Evolutionary conservation across 2,888 invertebrate species (phyloP).

Genomic region (Aleiodes testaceus): DNA sequence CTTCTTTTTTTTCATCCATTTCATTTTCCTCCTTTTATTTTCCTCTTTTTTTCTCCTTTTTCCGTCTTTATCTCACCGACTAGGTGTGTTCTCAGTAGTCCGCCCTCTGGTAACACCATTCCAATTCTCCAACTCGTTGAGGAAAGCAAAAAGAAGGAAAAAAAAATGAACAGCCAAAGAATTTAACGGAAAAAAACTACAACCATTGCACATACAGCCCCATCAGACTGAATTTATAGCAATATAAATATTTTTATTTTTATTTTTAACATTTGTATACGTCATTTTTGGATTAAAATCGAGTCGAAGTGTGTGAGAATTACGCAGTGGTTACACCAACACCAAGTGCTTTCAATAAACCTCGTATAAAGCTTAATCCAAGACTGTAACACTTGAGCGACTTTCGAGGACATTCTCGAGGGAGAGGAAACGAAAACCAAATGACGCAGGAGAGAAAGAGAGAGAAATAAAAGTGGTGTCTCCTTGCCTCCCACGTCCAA

Average conservation of each 20-base stretch:
- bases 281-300: too few species aligned
- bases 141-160: neutral
- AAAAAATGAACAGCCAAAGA: slow-evolving; percentile 24
- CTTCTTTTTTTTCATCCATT: slow-evolving; percentile 9
- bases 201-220: neutral
- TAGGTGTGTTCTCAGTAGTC: neutral
- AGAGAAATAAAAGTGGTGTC: slow-evolving; percentile 29
- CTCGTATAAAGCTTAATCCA: slow-evolving; percentile 49
- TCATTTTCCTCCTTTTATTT: slow-evolving; percentile 14
- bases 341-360: slow-evolving; percentile 47
- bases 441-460: slow-evolving; percentile 32
- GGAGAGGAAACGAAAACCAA: slow-evolving; percentile 38
- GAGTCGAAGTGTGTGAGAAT: neutral
- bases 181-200: neutral
- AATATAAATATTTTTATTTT: slow-evolving; percentile 1
- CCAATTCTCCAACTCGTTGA: neutral
- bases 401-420: slow-evolving; percentile 46
- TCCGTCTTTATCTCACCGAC: neutral
- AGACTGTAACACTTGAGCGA: slow-evolving; percentile 46
- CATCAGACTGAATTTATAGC: slow-evolving; percentile 8
- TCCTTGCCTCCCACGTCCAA: slow-evolving; percentile 9
- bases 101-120: neutral
- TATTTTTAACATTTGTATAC: too few species aligned
- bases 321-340: slow-evolving; percentile 32
- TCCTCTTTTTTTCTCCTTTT: slow-evolving; percentile 18